A percentile compares a stretch with the other conserved stretches of the same genome.
phyloP scores from a whole-genome alignment of 2,797 vertebrate species.

The Trachops cirrhosus region DNA sequence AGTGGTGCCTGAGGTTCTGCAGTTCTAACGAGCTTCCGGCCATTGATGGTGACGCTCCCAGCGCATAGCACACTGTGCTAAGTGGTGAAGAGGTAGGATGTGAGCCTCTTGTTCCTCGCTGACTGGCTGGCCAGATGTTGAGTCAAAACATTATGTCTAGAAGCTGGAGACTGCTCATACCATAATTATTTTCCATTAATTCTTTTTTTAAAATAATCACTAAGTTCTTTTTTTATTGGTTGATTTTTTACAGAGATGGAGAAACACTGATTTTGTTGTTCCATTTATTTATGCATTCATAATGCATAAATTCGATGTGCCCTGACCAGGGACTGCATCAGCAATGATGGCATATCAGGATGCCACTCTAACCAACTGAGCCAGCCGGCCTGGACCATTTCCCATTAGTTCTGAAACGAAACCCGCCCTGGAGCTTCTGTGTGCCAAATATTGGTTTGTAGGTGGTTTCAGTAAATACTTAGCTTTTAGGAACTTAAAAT shows the following conservation, averaged over 20 bases:
- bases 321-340: neutral
- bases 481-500: conserved; percentile 45
- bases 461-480: conserved; percentile 21
- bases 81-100: neutral
- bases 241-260: neutral
- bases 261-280: neutral
- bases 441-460: neutral
- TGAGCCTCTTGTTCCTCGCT: neutral
- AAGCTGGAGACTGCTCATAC: neutral
- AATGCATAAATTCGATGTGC: neutral
- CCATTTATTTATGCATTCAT: neutral
- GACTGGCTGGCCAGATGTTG: neutral
- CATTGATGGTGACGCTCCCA: neutral
- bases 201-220: neutral
- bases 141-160: neutral
- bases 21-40: neutral
- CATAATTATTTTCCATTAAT: neutral
- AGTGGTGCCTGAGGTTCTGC: neutral
- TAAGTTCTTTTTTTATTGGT: neutral
- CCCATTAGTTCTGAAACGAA: conserved; percentile 32
- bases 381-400: neutral
- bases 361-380: too few species aligned
- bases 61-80: neutral
- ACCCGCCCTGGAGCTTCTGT: neutral
- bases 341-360: neutral